Conservation (phyloP, 2,797 vertebrate genomes). For the Manis pentadactyla region DNA sequence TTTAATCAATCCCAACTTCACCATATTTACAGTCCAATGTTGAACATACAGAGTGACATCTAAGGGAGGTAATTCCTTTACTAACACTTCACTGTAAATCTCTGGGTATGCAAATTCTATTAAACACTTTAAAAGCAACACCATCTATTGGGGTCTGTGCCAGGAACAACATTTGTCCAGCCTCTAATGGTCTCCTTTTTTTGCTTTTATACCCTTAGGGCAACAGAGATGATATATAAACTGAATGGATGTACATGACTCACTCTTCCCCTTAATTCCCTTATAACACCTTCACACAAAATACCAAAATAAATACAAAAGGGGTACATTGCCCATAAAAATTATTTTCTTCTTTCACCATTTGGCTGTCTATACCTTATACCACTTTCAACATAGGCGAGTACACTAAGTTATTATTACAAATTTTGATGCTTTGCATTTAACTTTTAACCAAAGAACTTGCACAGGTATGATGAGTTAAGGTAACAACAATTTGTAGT, state of each 20-base stretch:
- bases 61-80: constrained; percentile 26
- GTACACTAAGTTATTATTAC: constrained; percentile 25
- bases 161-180: not conserved
- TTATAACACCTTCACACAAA: not conserved
- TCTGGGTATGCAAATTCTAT: not conserved
- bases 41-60: not conserved
- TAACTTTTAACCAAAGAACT: constrained; percentile 51
- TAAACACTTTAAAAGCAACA: constrained; percentile 11
- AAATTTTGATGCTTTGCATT: constrained; percentile 48
- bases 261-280: not conserved
- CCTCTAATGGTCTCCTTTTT: not conserved
- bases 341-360: constrained; percentile 26
- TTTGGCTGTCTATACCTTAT: constrained; percentile 5
- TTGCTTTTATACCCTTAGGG: not conserved
- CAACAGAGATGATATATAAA: not conserved
- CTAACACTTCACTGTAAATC: not conserved
- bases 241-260: not conserved
- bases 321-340: not conserved
- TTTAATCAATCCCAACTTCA: constrained; percentile 32
- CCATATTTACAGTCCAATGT: constrained; percentile 24
- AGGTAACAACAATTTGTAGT: not conserved
- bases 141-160: not conserved
- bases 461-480: not conserved
- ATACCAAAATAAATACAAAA: not conserved
- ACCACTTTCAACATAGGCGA: not conserved